Evolutionary conservation across 2,113 vertebrate genomes (phyloP).

Genomic region (Phainopepla nitens): DNA sequence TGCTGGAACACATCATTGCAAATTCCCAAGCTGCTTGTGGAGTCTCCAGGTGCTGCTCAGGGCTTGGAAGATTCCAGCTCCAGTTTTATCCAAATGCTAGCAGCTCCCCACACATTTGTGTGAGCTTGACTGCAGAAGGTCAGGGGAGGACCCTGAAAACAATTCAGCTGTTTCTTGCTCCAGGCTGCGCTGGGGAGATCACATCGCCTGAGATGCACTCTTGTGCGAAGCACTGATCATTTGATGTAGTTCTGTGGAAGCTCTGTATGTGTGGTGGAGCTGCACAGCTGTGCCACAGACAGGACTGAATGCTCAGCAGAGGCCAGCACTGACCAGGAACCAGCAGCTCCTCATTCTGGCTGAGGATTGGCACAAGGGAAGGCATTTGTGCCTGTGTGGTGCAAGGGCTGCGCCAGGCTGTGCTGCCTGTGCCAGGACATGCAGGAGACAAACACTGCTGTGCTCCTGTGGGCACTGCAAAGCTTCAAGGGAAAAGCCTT

Average conservation of each 20-base stretch:
- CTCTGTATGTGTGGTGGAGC: neutral
- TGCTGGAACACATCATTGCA: neutral
- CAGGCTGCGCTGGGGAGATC: neutral
- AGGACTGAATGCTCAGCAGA: neutral
- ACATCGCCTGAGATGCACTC: fast-evolving
- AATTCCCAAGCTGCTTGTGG: neutral
- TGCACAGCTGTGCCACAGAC: neutral
- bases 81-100: neutral
- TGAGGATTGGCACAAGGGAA: fast-evolving
- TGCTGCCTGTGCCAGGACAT: neutral
- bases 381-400: fast-evolving
- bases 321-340: neutral
- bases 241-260: neutral
- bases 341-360: neutral
- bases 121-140: neutral
- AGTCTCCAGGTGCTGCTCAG: neutral
- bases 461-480: fast-evolving
- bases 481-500: neutral
- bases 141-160: neutral
- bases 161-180: neutral
- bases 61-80: neutral
- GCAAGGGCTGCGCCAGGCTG: neutral
- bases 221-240: neutral
- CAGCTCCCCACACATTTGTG: fast-evolving
- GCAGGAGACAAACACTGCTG: fast-evolving